Base-by-base conservation (phyloP, 2,113 vertebrate species). In the Etheostoma spectabile region DNA sequence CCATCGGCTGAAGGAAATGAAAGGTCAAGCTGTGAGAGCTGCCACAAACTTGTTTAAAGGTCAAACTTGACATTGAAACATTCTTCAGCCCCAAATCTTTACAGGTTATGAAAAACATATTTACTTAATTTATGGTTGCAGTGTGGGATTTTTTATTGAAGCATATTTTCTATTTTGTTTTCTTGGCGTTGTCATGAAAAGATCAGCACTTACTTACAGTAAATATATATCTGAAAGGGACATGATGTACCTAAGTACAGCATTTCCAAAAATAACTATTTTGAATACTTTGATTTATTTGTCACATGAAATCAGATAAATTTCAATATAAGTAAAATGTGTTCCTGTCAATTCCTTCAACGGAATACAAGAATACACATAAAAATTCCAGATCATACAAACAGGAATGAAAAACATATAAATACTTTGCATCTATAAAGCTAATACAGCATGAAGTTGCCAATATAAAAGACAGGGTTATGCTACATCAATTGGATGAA, bases 11-110 rank as follows among this genome's bases (percentile, higher is more conserved):
- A 74, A 55, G 30, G 46, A 42, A 85, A 72, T 5, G 11, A 85
- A 89, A 91, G 86, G 86, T 89, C 74, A 82, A 65, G 49, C 57
- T 76, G 56, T 33, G 72, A 72, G 66, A 65, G 51, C 78, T 86
- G 68, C 76, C 57, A 77, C 74, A 72, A 77, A 89, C 77, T 52
- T 68, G 80, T 68, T 73, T 63, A 89, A 90, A 90, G 85, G 85
- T 86, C 79, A 87, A 66, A 77, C 45, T 62, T 8, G 5, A 68
- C 66, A 71, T 19, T 38, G 14, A 79, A 22, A 48, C 57, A 30
- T 49, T 74, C n/a, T 68, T 77, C 18, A 52, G n/a, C 4, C 14
- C 10, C 18, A 74, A 38, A 61, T 79, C 30, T 70, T 75, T 59
- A 12, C 21, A 33, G 53, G 48, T 80, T 65, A 60, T 48, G 19